These are phyloP conservation scores for Yoshiicerus persimilis DNA, from an alignment of 1,140 invertebrate species.

Conservation along the genomic window DNA sequence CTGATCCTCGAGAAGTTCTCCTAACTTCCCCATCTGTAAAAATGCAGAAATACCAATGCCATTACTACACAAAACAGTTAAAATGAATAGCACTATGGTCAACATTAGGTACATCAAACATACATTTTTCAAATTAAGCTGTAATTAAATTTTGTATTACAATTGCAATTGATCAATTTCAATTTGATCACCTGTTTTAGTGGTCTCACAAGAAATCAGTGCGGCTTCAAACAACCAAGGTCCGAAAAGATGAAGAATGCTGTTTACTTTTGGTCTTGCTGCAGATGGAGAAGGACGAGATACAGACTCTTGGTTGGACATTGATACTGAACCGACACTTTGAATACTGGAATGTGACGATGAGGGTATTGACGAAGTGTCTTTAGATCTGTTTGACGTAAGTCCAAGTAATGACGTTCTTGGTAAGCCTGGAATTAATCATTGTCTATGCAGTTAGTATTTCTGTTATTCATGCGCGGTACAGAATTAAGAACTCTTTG, in stretches of 20 bases:
- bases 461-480: no score
- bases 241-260: conserved; percentile 92
- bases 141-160: no score
- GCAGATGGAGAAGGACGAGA: conserved; percentile 53
- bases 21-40: conserved; percentile 32
- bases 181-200: conserved; percentile 48
- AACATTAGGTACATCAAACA: no score
- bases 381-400: conserved; percentile 65
- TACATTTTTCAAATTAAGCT: no score
- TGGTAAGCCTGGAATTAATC: conserved; percentile 65
- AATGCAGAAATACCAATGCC: neutral
- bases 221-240: conserved; percentile 96
- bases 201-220: conserved; percentile 71
- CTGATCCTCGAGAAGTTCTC: conserved; percentile 44
- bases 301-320: neutral
- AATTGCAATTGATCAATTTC: no score
- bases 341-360: conserved; percentile 42
- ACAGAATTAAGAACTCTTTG: no score
- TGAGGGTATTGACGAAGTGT: conserved; percentile 65
- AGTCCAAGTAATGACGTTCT: conserved; percentile 75
- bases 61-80: no score
- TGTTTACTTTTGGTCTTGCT: conserved; percentile 85
- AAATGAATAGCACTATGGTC: no score
- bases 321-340: conserved; percentile 8
- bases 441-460: neutral